Evolutionary conservation across 2,113 vertebrate genomes (phyloP).

Genomic region (Hemibates koningsi): DNA sequence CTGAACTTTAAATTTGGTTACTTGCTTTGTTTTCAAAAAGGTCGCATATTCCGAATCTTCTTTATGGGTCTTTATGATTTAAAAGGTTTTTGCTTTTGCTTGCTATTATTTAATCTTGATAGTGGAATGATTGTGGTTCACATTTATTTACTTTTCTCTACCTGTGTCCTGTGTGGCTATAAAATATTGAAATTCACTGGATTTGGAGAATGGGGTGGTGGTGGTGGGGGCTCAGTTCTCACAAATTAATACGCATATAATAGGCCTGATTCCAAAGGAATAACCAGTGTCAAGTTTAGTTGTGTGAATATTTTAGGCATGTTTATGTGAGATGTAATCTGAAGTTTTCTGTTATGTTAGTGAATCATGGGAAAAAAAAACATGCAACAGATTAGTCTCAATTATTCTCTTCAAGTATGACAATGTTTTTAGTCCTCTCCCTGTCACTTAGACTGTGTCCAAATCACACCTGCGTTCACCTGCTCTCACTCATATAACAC

Average conservation of each 20-base stretch:
- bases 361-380: not conserved
- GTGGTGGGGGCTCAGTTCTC: not conserved
- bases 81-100: not conserved
- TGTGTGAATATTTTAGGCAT: not conserved
- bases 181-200: not conserved
- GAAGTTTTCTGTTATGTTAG: not conserved
- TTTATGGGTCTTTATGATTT: not conserved
- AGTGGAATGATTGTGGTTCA: not conserved
- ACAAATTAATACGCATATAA: not conserved
- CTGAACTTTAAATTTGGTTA: not conserved
- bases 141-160: not conserved
- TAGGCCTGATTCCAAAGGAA: not conserved
- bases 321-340: not conserved
- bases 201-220: not conserved
- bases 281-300: not conserved
- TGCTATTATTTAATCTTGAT: not conserved
- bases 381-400: conserved; percentile 7
- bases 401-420: conserved; percentile 14
- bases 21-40: not conserved
- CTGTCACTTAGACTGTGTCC: conserved; percentile 23
- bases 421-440: conserved; percentile 37
- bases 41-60: conserved; percentile 56
- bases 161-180: not conserved
- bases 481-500: not conserved
- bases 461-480: not conserved